A percentile compares a stretch with the other conserved stretches of the same genome.
Evolutionary conservation across 1,140 invertebrate species (phyloP).

Genomic region (Leptestheria dahalacensis): DNA sequence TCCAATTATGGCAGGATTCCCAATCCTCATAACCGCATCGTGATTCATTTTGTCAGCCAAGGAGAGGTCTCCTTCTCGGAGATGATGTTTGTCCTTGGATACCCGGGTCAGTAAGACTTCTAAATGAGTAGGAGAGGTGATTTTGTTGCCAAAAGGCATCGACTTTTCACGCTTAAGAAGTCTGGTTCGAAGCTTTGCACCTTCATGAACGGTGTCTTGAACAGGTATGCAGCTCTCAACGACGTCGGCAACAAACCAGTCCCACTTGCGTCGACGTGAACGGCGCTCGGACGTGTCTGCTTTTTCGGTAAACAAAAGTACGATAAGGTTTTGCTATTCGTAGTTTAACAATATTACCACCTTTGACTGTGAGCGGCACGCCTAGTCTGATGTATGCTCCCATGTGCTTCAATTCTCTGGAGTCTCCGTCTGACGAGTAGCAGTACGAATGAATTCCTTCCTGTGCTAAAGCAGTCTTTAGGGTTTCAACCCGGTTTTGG

Average conservation of each 20-base stretch:
- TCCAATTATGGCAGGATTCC: neutral
- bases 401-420: neutral
- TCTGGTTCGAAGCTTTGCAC: neutral
- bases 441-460: neutral
- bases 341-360: too few relatives aligned
- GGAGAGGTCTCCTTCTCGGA: neutral
- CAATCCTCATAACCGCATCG: neutral
- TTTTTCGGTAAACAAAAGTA: too few relatives aligned
- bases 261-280: neutral
- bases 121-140: neutral
- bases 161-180: neutral
- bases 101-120: neutral
- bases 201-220: neutral
- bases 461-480: neutral
- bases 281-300: neutral
- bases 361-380: neutral
- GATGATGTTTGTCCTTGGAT: neutral
- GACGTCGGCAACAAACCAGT: neutral
- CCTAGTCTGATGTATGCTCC: neutral
- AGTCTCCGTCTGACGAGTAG: neutral
- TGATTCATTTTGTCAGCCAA: neutral
- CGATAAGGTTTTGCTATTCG: too few relatives aligned
- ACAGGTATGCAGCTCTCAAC: neutral
- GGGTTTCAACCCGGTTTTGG: neutral
- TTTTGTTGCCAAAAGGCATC: conserved; percentile 1